Evolutionary conservation across 2,888 invertebrate genomes (phyloP).

Genomic region (Dendrolimus houi): DNA sequence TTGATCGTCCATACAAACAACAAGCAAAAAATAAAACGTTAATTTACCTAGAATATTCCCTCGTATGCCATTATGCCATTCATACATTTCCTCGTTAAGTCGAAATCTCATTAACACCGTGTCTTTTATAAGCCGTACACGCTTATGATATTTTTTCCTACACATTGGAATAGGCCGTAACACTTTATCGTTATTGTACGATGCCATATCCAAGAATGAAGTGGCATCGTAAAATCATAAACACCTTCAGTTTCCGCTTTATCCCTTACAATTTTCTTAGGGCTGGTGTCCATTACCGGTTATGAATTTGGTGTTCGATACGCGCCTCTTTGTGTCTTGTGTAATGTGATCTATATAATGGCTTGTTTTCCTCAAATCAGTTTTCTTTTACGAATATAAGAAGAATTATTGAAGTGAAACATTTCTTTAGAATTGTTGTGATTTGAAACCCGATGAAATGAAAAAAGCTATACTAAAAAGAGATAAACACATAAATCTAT

Average conservation of each 20-base stretch:
- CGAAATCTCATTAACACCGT: constrained; percentile 45
- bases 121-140: constrained; percentile 33
- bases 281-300: constrained; percentile 38
- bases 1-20: too few species aligned
- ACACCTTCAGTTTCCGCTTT: constrained; percentile 48
- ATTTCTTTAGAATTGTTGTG: too few species aligned
- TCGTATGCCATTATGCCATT: constrained; percentile 9
- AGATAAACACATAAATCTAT: too few species aligned
- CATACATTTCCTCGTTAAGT: constrained; percentile 34
- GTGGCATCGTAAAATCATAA: constrained; percentile 61
- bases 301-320: constrained; percentile 49
- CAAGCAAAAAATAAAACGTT: too few species aligned
- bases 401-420: too few species aligned
- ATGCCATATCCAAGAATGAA: constrained; percentile 51
- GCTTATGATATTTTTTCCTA: constrained; percentile 42
- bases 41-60: background rate
- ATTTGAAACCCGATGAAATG: too few species aligned
- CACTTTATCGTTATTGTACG: constrained; percentile 61
- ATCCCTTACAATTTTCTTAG: constrained; percentile 45
- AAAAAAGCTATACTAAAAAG: too few species aligned
- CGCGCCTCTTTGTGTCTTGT: constrained; percentile 23
- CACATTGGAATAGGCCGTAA: constrained; percentile 39
- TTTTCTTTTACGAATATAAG: too few species aligned
- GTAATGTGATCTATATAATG: too few species aligned
- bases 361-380: too few species aligned